Conservation (phyloP, 1,140 invertebrate species). For the Euwallacea similis region DNA sequence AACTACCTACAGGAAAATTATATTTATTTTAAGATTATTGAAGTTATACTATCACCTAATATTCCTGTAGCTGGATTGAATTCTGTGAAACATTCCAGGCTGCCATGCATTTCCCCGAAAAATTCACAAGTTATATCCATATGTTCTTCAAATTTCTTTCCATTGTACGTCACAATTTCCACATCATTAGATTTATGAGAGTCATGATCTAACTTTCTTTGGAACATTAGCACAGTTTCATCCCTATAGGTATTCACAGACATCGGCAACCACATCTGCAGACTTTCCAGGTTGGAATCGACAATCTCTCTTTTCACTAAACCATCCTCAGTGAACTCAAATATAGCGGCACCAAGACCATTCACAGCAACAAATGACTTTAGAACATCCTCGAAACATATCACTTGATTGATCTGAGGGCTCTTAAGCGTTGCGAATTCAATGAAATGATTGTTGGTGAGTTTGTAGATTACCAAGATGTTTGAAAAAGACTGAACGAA, state of each 20-base stretch:
- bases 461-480: slow-evolving; percentile 3
- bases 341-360: slow-evolving; percentile 53
- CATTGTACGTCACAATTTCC: slow-evolving; percentile 58
- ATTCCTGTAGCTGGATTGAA: slow-evolving; percentile 10
- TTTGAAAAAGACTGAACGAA: slow-evolving; percentile 40
- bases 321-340: slow-evolving; percentile 51
- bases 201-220: slow-evolving; percentile 54
- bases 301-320: slow-evolving; percentile 46
- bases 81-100: slow-evolving; percentile 52
- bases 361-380: slow-evolving; percentile 55
- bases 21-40: slow-evolving; percentile 31
- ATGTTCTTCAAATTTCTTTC: slow-evolving; percentile 53
- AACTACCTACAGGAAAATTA: slow-evolving; percentile 42
- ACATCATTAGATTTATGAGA: slow-evolving; percentile 53
- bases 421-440: slow-evolving; percentile 35
- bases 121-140: slow-evolving; percentile 54
- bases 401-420: slow-evolving; percentile 31
- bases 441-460: slow-evolving; percentile 35
- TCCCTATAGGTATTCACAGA: slow-evolving; percentile 55
- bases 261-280: slow-evolving; percentile 53
- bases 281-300: slow-evolving; percentile 42
- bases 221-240: slow-evolving; percentile 57
- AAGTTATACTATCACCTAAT: slow-evolving; percentile 1
- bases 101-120: slow-evolving; percentile 45
- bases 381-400: slow-evolving; percentile 53